Percentiles rank a stretch among this genome's conserved stretches.
phyloP scores from a whole-genome alignment of 2,797 vertebrate genomes.

The Helicolenus hilgendorfi region DNA sequence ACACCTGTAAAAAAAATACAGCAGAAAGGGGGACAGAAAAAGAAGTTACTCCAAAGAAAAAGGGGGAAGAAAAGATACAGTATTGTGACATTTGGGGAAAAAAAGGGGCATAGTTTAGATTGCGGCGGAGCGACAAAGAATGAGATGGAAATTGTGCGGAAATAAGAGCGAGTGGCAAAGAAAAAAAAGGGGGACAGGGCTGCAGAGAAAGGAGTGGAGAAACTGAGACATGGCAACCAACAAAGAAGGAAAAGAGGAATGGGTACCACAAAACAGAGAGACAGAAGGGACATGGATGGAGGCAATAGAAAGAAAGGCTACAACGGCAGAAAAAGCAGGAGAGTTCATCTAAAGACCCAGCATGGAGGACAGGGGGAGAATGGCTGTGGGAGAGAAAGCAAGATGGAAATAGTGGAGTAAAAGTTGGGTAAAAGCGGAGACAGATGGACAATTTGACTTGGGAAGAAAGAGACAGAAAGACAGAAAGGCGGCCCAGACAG shows the following conservation, averaged over 20 bases:
- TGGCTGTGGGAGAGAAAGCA: constrained; percentile 55
- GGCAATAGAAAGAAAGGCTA: constrained; percentile 71
- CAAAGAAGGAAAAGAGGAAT: constrained; percentile 83
- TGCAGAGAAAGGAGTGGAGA: constrained; percentile 75
- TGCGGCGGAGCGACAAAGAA: constrained; percentile 72
- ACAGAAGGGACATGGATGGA: constrained; percentile 70
- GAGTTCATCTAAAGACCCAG: constrained; percentile 79
- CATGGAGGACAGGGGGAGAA: constrained; percentile 75
- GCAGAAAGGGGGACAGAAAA: constrained; percentile 77
- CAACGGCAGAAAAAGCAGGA: constrained; percentile 57
- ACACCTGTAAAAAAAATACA: constrained; percentile 90
- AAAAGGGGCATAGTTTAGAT: constrained; percentile 78
- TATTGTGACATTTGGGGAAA: constrained; percentile 79
- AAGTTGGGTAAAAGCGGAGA: constrained; percentile 69
- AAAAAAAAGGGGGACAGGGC: constrained; percentile 44
- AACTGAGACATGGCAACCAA: constrained; percentile 79
- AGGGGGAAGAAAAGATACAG: constrained; percentile 80
- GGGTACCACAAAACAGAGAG: constrained; percentile 74
- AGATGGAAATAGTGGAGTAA: constrained; percentile 58
- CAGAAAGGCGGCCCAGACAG: constrained; percentile 61
- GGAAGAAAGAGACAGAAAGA: constrained; percentile 68
- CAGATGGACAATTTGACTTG: constrained; percentile 78
- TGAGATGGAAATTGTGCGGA: constrained; percentile 81
- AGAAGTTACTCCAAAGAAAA: constrained; percentile 82
- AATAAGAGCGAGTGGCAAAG: constrained; percentile 75